Evolutionary conservation across 2,113 vertebrate species (phyloP).

Genomic region (Procavia capensis): DNA sequence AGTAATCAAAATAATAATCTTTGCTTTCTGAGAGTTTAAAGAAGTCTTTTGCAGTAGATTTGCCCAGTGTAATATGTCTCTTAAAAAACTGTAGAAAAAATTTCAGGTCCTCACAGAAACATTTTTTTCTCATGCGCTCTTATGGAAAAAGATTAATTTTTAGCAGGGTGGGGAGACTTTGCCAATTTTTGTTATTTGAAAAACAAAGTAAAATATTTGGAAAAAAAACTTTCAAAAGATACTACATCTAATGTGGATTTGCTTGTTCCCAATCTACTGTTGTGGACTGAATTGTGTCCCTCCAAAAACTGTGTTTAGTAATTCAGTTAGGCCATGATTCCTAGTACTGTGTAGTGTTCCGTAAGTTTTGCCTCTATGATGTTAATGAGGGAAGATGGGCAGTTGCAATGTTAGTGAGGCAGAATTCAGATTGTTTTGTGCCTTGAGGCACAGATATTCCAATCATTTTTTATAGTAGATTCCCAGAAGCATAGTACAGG

Average conservation of each 20-base stretch:
- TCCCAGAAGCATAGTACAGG: neutral
- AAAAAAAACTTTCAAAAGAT: neutral
- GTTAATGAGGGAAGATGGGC: no score
- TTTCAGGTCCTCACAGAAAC: neutral
- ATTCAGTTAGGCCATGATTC: no score
- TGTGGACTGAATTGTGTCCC: no score
- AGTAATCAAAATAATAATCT: neutral
- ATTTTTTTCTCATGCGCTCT: neutral
- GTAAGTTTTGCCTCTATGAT: no score
- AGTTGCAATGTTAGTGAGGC: no score
- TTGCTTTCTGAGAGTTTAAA: neutral
- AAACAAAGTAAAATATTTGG: conserved; percentile 48
- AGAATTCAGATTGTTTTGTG: no score
- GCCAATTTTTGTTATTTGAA: neutral
- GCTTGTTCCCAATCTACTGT: conserved; percentile 26
- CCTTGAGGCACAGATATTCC: neutral
- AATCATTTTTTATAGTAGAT: neutral
- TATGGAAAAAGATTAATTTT: conserved; percentile 37
- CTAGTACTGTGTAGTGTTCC: no score
- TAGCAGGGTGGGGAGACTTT: neutral
- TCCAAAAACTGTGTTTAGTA: no score
- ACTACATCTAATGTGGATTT: conserved; percentile 21
- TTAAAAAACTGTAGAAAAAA: conserved; percentile 44
- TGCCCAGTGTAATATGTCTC: neutral
- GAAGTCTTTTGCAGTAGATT: neutral